Base-by-base conservation (phyloP, 1,140 invertebrate genomes). In the Drosophila nasuta region DNA sequence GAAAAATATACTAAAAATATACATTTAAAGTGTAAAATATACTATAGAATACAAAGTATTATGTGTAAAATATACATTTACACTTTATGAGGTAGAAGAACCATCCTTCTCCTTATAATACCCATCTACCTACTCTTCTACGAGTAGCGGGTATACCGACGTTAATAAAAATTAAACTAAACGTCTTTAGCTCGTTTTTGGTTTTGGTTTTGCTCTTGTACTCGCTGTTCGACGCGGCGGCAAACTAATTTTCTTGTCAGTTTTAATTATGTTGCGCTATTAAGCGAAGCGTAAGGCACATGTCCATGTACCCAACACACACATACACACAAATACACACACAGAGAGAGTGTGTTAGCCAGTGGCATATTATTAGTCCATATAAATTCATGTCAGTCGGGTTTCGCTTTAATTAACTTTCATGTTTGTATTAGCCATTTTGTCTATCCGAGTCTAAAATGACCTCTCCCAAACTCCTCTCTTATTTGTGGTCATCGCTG, bases 381-480 rank as follows among this genome's bases (percentile, higher is more conserved):
- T 88, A 89, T 89, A 90, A 89, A 89, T 89, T 89, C 86, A 85
- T 86, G 85, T 89, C 85, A 76, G 85, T 76, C 72, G 82, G 76
- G 81, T 90, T 90, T 81, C 81, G 86, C 71, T 89, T 85, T 89
- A 89, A 89, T 89, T 89, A 89, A 89, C 85, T 90, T 89, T 90
- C 86, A 90, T 89, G 85, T 90, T 90, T 89, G 81, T 90, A 85
- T 89, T 89, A 90, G 78, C 60, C 65, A 33, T 64, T 75, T 70
- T 77, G 76, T 78, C 62, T 63, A 41, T 73, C 72, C 45, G 51
- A 59, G 66, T 79, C 76, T 71, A 81, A 81, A 81, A 69, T 79
- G 72, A 66, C 65, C 69, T 66, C 70, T 28, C 66, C 17, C 5
- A 38, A 38, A 38, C 43, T 7, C 5, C 1, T n/a, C 4, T 17